Evolutionary conservation across 2,797 vertebrate genomes (phyloP), one percentile per base, ranked within the genome.

Genomic region (Cyclura pinguis): DNA sequence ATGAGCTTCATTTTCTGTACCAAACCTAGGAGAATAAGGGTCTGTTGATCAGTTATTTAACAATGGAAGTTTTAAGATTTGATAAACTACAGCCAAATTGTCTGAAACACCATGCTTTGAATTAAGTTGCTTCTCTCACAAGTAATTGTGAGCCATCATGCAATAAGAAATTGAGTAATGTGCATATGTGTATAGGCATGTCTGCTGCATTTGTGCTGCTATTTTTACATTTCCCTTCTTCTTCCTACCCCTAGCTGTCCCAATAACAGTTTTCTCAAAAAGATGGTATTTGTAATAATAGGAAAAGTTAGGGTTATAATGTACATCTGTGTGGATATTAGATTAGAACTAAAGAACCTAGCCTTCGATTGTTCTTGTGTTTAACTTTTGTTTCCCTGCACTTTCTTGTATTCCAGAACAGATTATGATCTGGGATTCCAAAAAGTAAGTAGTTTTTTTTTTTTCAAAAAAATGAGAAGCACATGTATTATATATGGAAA

Each of bases 1-100:
- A 55, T 67, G 72, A 74, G 32, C 50, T 72, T 80, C 89, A 92
- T 81, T 86, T 94, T 92, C 24, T 87, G 24, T 42, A 42, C 67
- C 12, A 42, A 59, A 32, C 13, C 7, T 32, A 24, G 20, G 6
- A 74, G 22, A 10, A 16, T 18, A 29, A 32, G 22, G 4, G 18
- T 27, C 22, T 72, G 1, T 55, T 38, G 77, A 35, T 55, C 57
- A n/a, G 29, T 29, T 50, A 29, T 69, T 84, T 50, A 42, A 50
- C 20, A 84, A 84, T 52, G 50, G 10, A 57, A 14, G 3, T 16
- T 29, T 86, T 29, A n/a, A 57, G 52, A 86, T 67, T 35, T 38
- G 52, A 86, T 57, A 8, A 57, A 14, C 9, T 57, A 12, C 27
- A 50, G 0, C 4, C 20, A 18, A 42, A 59, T 76, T 38, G 20